Evolutionary conservation across 2,113 vertebrate species (phyloP), one percentile per base, ranked within the genome.

Genomic region (Oryzias melastigma): DNA sequence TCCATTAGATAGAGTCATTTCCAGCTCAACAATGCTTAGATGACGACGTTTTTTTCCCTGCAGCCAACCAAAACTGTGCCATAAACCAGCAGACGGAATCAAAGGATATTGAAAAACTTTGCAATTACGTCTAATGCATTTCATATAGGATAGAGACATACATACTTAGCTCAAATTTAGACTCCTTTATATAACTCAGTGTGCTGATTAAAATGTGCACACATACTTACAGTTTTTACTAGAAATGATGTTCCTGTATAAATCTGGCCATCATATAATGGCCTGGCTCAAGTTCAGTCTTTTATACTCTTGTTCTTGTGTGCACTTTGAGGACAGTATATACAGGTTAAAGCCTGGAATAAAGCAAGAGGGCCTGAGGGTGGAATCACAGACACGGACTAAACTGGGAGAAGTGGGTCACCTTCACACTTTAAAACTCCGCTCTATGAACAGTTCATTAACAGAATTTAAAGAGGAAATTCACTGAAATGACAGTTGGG

Each of bases 321-420:
- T 25, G 62, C 58, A 80, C 48, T 63, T 75, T 65, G 27, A 77
- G 64, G 75, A 85, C 44, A 61, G 54, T 59, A 71, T 59, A 71
- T 79, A 72, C 77, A 78, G 83, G 77, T 81, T 83, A 75, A 76
- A 76, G 64, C 75, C 78, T 14, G 60, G 79, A 87, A 87, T 84
- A 73, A 87, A 84, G 71, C 47, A 65, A 65, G 55, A 68, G 53
- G 66, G 77, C 88, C 73, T 71, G 58, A 75, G 82, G 86, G 78
- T 77, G 53, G 74, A 83, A 65, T 75, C 58, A 56, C 74, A 87
- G 81, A 85, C 82, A 85, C 4, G 24, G 83, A 78, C 82, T 87
- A 84, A 85, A 88, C 78, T 82, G 75, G 81, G 85, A 88, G 82
- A 90, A 89, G 74, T 90, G 86, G 88, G 88, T 90, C 88, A 90